A percentile compares a stretch with the other conserved stretches of the same genome.
These are phyloP conservation scores for Myrmecobius fasciatus DNA, from an alignment of 2,113 vertebrate species.

Conservation along the genomic window DNA sequence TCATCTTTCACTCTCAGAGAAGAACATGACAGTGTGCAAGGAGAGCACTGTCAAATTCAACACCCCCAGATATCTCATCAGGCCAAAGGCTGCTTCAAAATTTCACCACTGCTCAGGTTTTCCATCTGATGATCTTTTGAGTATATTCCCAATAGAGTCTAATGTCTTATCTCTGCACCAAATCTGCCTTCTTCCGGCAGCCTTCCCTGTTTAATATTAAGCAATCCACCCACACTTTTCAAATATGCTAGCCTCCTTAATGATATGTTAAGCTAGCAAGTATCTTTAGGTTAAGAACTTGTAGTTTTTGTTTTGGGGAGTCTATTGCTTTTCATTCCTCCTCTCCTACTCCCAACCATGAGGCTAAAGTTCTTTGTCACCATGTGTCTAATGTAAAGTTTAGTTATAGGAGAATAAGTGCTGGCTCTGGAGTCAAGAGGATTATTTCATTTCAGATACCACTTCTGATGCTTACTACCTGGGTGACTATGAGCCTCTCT, in stretches of 20 bases:
- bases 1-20: neutral
- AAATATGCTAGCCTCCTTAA: neutral
- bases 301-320: neutral
- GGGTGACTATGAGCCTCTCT: neutral
- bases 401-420: neutral
- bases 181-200: neutral
- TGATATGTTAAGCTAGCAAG: neutral
- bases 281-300: neutral
- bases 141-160: conserved; percentile 18
- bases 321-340: neutral
- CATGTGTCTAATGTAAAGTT: neutral
- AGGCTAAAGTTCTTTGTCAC: conserved; percentile 13
- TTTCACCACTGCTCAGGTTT: neutral
- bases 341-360: neutral
- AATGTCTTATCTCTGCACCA: neutral
- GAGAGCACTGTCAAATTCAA: neutral
- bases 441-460: neutral
- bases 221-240: neutral
- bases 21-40: conserved; percentile 2
- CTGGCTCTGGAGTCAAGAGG: neutral
- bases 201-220: neutral
- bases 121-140: conserved; percentile 1
- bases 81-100: conserved; percentile 43
- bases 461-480: neutral
- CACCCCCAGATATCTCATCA: neutral